These are phyloP conservation scores for Ganaspis sp. DNA, from an alignment of 1,140 invertebrate genomes.

Conservation along the genomic window DNA sequence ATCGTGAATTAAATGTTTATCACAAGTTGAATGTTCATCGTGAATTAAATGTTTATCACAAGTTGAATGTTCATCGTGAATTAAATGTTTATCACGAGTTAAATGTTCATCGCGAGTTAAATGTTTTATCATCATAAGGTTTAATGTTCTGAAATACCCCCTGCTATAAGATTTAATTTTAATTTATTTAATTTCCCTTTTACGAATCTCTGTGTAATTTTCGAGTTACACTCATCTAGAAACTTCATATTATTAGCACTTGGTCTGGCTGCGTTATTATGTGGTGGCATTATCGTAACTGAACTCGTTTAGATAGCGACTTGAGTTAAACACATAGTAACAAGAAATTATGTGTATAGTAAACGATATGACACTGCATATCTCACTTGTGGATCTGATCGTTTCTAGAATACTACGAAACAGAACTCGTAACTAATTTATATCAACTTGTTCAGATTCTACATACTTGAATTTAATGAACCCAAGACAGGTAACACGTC, in stretches of 20 bases:
- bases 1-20: no score
- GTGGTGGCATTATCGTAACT: constrained; percentile 52
- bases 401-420: not conserved
- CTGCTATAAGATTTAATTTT: not conserved
- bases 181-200: no score
- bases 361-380: constrained; percentile 21
- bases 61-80: no score
- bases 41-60: no score
- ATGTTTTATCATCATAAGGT: no score
- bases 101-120: no score
- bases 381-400: constrained; percentile 4
- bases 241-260: not conserved
- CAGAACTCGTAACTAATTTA: constrained; percentile 24
- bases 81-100: no score
- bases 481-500: constrained; percentile 4
- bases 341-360: constrained; percentile 51
- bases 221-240: not conserved
- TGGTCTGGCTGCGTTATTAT: not conserved
- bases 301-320: constrained; percentile 58
- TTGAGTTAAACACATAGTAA: constrained; percentile 53
- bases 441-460: constrained; percentile 24
- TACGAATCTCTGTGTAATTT: not conserved
- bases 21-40: no score
- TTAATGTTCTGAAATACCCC: no score
- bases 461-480: constrained; percentile 23